phyloP scores from a whole-genome alignment of 2,797 vertebrate species.

The Heteromormyrus szaboi region DNA sequence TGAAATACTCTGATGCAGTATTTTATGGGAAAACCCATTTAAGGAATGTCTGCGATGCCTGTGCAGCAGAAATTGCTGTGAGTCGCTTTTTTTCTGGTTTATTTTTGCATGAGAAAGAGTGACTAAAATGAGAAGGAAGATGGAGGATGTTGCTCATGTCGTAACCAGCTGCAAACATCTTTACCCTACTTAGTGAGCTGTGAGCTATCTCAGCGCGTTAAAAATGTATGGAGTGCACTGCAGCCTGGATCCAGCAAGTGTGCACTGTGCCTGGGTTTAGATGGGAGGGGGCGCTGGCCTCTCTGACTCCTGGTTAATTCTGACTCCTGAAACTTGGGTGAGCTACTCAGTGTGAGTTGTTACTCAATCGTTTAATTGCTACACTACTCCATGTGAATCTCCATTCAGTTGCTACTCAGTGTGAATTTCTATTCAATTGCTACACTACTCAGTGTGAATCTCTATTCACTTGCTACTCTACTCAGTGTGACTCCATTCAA shows the following conservation, averaged over 20 bases:
- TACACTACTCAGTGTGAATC: not conserved
- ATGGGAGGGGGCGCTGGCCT: not conserved
- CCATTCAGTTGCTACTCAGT: not conserved
- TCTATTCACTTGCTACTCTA: too few relatives aligned
- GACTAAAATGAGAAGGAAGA: not conserved
- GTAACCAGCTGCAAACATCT: not conserved
- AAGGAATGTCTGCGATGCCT: not conserved
- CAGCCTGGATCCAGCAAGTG: slow-evolving; percentile 18
- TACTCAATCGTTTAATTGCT: not conserved
- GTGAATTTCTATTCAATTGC: not conserved
- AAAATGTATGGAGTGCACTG: slow-evolving; percentile 34
- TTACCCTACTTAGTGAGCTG: slow-evolving; percentile 22
- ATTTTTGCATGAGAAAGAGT: not conserved
- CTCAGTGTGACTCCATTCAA: not conserved
- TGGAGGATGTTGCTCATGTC: not conserved
- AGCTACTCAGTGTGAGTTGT: not conserved
- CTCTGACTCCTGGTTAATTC: not conserved
- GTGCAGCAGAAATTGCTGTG: not conserved
- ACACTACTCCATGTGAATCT: not conserved
- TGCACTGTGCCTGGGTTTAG: not conserved
- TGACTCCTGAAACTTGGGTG: not conserved
- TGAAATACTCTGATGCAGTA: not conserved
- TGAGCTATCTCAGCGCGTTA: slow-evolving; percentile 37
- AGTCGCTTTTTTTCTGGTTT: not conserved
- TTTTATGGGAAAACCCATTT: not conserved